A percentile compares a stretch with the other conserved stretches of the same genome.
phyloP scores from a whole-genome alignment of 2,113 vertebrate species.

The Jaculus jaculus region DNA sequence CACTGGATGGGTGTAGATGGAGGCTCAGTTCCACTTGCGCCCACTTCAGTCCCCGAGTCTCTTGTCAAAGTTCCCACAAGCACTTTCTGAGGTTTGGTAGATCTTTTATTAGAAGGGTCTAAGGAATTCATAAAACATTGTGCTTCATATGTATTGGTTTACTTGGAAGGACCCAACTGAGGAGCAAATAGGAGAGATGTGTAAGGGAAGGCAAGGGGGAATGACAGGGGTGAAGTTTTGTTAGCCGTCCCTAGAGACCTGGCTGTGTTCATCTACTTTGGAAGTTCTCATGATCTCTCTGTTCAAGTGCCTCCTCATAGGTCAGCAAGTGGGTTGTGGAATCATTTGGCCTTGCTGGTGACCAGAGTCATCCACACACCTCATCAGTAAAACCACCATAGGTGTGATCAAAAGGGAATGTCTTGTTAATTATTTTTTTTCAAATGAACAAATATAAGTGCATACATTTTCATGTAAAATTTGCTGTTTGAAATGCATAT shows the following conservation, averaged over 20 bases:
- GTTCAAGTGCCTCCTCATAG: background rate
- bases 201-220: background rate
- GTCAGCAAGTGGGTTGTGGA: background rate
- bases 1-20: background rate
- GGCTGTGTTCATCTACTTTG: background rate
- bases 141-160: background rate
- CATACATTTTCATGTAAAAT: background rate
- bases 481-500: background rate
- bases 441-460: background rate
- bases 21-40: background rate
- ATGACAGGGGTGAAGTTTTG: background rate
- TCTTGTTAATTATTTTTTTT: background rate
- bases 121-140: background rate
- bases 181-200: background rate
- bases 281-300: background rate
- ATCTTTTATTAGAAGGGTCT: background rate
- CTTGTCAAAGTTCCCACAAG: background rate
- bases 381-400: background rate
- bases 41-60: too few relatives aligned
- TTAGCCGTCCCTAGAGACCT: background rate
- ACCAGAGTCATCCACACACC: background rate
- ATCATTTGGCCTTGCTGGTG: background rate
- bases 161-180: background rate
- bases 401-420: background rate
- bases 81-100: background rate